phyloP scores from a whole-genome alignment of 2,797 vertebrate genomes.

The Catamblyrhynchus diadema region DNA sequence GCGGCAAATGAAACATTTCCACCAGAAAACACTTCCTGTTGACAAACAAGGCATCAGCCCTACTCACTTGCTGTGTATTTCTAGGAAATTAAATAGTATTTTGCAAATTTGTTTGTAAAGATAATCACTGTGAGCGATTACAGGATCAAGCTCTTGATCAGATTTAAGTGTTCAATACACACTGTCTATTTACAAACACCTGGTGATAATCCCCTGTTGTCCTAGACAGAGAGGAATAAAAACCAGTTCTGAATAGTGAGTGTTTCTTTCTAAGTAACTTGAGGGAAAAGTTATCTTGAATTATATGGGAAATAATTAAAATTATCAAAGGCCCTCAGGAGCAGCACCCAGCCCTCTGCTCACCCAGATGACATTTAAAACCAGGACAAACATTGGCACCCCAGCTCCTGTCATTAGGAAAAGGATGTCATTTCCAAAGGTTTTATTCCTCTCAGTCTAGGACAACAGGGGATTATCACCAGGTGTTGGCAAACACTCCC shows the following conservation, averaged over 20 bases:
- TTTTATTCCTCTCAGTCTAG: background rate
- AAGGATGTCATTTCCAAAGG: background rate
- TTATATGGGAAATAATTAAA: background rate
- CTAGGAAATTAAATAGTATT: background rate
- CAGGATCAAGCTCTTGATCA: background rate
- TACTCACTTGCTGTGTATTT: background rate
- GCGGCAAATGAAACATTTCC: background rate
- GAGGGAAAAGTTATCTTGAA: background rate
- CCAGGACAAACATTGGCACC: rapidly evolving
- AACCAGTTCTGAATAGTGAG: background rate
- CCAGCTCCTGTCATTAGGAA: background rate
- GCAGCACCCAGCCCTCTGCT: background rate
- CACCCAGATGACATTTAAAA: background rate
- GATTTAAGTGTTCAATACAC: background rate
- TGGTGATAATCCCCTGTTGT: background rate
- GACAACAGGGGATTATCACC: background rate
- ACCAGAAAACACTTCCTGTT: background rate
- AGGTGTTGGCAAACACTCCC: background rate
- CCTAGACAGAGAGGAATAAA: background rate
- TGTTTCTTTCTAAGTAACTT: background rate
- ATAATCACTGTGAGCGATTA: background rate
- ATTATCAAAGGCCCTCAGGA: background rate
- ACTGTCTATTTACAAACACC: background rate
- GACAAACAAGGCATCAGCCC: background rate
- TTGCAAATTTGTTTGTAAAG: background rate